These are phyloP conservation scores for Neodiprion virginianus DNA, from an alignment of 1,140 invertebrate species.

Conservation along the genomic window DNA sequence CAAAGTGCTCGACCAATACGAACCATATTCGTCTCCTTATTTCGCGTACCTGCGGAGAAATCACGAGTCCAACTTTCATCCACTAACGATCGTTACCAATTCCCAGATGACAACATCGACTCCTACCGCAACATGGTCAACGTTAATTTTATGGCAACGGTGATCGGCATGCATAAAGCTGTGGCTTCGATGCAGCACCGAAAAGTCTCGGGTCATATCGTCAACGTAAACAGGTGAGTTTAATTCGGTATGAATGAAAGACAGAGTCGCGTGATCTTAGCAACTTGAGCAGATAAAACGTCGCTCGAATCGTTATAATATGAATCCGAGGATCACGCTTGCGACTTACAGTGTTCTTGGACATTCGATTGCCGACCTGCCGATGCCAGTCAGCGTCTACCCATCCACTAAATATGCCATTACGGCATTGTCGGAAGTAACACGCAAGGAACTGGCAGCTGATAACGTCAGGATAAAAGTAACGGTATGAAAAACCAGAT, in stretches of 20 bases:
- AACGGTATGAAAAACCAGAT: slow-evolving; percentile 49
- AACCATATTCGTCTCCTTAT: too few relatives aligned
- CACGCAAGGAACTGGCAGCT: slow-evolving; percentile 64
- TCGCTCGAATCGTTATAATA: too few relatives aligned
- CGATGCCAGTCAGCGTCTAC: slow-evolving; percentile 56
- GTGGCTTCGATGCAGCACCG: slow-evolving; percentile 57
- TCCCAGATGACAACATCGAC: slow-evolving; percentile 53
- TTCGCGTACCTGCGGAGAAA: too few relatives aligned
- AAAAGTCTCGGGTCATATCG: slow-evolving; percentile 61
- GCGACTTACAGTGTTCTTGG: too few relatives aligned
- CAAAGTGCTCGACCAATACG: too few relatives aligned
- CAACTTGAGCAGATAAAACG: too few relatives aligned
- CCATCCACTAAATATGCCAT: slow-evolving; percentile 67
- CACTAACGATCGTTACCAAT: too few relatives aligned
- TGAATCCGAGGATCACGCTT: too few relatives aligned
- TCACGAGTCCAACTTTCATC: too few relatives aligned
- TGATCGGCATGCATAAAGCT: slow-evolving; percentile 61
- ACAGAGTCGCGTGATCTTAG: too few relatives aligned
- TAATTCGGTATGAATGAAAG: not conserved
- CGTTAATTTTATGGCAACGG: slow-evolving; percentile 71
- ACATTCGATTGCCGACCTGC: too few relatives aligned
- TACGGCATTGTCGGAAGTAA: slow-evolving; percentile 64
- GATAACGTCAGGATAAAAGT: slow-evolving; percentile 65
- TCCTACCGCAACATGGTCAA: slow-evolving; percentile 65
- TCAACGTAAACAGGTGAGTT: slow-evolving; percentile 65